Evolutionary conservation across 2,888 invertebrate species (phyloP), one percentile per base, ranked within the genome.

Genomic region (Chrysolina americana): DNA sequence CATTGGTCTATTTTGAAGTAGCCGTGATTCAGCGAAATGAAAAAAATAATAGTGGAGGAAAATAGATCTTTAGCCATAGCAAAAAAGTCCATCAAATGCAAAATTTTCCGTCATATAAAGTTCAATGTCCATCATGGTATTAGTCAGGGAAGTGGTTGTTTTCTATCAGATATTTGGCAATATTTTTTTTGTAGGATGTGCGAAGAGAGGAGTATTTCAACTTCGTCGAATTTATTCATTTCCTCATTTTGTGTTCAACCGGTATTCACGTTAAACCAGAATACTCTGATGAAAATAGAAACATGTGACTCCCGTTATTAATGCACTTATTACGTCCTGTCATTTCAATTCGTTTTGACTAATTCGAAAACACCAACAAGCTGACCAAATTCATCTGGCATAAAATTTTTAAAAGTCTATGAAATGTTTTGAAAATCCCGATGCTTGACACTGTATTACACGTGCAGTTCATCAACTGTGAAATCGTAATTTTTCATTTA

Each of bases 401-500:
- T 47, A 15, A 6, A 47, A 47, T 47, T n/a, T 15, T 47, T n/a
- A 47, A 15, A 47, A 47, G 47, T 47, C 47, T 47, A 13, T n/a
- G 47, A 47, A 47, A 47, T 47, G 47, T 47, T 47, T 47, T 1
- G 47, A 47, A 47, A 47, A 47, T 6, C 47, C 13, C 15, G 47
- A 15, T 4, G 47, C 47, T 47, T 47, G 47, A 47, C 47, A 36
- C 8, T 6, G 36, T 36, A 6, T 15, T 47, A 47, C 73, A 73
- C 56, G 50, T 73, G 73, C 48, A 15, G 68, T 28, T 65, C 48
- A 64, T 73, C 41, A 64, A 68, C 53, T 53, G 41, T 63, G 62
- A 72, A 72, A 72, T 66, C 62, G 47, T 72, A 21, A 72, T 68
- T 62, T 68, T 59, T 68, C 63, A 68, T 48, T 68, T 50, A 41